Conservation (phyloP, 92 coral and sea anemone species). For the Palythoa heliodiscus region DNA sequence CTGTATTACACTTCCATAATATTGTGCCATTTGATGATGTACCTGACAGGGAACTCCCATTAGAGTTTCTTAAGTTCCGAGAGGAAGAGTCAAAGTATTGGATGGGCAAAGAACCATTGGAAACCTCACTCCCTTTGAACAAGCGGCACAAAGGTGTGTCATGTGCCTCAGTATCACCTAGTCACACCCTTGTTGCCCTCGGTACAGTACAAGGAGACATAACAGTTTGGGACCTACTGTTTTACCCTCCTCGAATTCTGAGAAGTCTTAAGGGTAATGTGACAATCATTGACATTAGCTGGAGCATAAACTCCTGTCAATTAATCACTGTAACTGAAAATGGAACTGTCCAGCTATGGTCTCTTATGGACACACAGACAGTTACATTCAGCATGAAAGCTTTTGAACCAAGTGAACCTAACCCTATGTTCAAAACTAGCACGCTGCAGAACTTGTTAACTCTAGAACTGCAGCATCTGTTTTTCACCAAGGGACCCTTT, state of each 20-base stretch:
- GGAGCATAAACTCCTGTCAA: conserved; percentile 69
- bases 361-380: conserved; percentile 55
- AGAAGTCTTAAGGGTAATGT: conserved; percentile 64
- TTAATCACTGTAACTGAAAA: conserved; percentile 61
- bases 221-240: conserved; percentile 71
- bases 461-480: conserved; percentile 56
- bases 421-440: conserved; percentile 63
- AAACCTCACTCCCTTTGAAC: conserved; percentile 65
- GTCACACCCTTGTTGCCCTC: conserved; percentile 71
- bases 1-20: conserved; percentile 64
- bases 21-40: conserved; percentile 59
- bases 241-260: conserved; percentile 78
- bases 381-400: conserved; percentile 64
- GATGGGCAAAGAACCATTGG: conserved; percentile 56
- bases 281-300: conserved; percentile 55
- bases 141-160: conserved; percentile 76
- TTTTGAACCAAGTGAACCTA: conserved; percentile 77
- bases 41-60: conserved; percentile 54
- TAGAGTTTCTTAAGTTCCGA: conserved; percentile 60
- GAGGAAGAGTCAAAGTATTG: conserved; percentile 76
- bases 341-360: conserved; percentile 77
- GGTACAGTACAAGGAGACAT: conserved; percentile 83
- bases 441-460: conserved; percentile 48
- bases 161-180: conserved; percentile 66
- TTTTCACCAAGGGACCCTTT: conserved; percentile 69